A percentile compares a stretch with the other conserved stretches of the same genome.
Evolutionary conservation across 2,797 vertebrate genomes (phyloP).

Genomic region (Argya squamiceps): DNA sequence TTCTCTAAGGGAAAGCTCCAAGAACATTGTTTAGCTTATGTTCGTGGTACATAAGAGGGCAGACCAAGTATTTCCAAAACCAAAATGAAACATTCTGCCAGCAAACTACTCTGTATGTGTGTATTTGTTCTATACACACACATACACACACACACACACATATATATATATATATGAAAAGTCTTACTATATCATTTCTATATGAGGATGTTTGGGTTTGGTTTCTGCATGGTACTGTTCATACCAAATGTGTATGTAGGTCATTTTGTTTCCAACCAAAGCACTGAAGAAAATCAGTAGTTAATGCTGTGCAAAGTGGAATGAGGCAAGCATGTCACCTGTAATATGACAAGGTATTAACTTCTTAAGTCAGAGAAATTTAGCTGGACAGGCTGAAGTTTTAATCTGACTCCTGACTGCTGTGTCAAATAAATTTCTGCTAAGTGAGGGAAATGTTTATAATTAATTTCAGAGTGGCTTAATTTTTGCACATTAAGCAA

Average conservation of each 20-base stretch:
- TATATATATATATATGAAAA: not conserved
- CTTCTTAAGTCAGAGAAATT: not conserved
- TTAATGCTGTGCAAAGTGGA: not conserved
- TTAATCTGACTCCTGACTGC: not conserved
- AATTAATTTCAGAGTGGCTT: not conserved
- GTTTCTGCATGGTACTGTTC: not conserved
- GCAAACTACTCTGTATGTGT: accelerated
- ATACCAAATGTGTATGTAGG: not conserved
- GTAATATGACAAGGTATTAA: slow-evolving; percentile 2
- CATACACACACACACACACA: not conserved
- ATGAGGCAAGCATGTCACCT: not conserved
- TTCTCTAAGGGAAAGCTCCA: not conserved
- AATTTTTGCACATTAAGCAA: slow-evolving; percentile 7
- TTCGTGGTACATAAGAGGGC: not conserved
- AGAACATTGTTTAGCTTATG: not conserved
- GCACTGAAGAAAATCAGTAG: not conserved
- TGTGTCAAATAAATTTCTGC: not conserved
- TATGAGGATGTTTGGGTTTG: not conserved
- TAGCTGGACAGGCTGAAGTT: not conserved
- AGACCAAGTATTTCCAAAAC: not conserved
- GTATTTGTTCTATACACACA: not conserved
- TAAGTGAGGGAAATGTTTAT: not conserved
- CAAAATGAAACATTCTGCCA: not conserved
- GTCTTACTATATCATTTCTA: not conserved
- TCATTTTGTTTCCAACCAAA: not conserved